A percentile compares a stretch with the other conserved stretches of the same genome.
Conservation (phyloP, 2,888 invertebrate species). For the Trachelus troglodyta region DNA sequence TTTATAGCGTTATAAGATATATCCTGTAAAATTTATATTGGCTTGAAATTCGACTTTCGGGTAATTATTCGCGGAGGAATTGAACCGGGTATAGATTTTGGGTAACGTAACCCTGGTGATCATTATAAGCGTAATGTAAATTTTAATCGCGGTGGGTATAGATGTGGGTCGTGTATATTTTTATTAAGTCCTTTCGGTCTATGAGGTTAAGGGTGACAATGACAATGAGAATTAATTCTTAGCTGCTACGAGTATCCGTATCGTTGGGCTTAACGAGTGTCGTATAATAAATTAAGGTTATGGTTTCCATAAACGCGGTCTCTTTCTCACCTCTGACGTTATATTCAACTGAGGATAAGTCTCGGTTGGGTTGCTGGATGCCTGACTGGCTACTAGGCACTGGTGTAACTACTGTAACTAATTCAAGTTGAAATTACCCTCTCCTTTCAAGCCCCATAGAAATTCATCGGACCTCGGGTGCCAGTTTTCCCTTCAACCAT, state of each 20-base stretch:
- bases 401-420: conserved; percentile 22
- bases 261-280: not conserved
- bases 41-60: not conserved
- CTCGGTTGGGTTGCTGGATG: conserved; percentile 9
- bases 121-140: not conserved
- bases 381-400: not conserved
- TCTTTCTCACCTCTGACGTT: not conserved
- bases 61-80: not conserved
- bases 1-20: not conserved
- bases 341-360: not conserved
- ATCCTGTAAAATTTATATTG: not conserved
- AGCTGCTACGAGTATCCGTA: not conserved
- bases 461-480: not conserved
- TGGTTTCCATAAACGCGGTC: not conserved
- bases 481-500: not conserved
- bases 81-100: not conserved
- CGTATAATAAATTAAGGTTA: not conserved
- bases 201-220: not conserved
- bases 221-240: not conserved
- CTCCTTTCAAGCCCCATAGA: not conserved
- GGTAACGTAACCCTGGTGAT: not conserved
- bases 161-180: not conserved
- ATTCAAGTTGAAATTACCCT: conserved; percentile 26
- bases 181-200: not conserved
- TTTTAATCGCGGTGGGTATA: not conserved